Conservation (phyloP, 2,888 invertebrate genomes). For the Drosophila pegasa region DNA sequence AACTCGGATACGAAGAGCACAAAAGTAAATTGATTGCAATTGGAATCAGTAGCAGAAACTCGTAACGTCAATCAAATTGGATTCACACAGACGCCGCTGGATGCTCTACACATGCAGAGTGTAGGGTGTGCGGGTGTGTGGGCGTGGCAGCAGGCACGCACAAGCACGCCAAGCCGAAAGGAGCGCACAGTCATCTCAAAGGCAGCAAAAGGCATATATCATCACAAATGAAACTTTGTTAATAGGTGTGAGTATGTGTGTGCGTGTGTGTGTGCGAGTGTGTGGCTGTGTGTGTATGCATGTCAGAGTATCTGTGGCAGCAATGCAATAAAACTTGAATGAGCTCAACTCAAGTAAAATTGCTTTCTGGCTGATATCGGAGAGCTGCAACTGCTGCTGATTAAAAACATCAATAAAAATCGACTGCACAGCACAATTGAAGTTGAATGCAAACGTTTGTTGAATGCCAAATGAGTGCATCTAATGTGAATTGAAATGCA, state of each 20-base stretch:
- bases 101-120: constrained; percentile 21
- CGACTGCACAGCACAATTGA: constrained; percentile 68
- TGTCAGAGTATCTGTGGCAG: constrained; percentile 24
- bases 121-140: not conserved
- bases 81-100: constrained; percentile 64
- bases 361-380: constrained; percentile 46
- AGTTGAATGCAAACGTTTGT: constrained; percentile 73
- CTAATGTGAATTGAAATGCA: constrained; percentile 64
- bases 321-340: constrained; percentile 77
- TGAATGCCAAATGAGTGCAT: constrained; percentile 75
- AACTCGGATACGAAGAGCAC: constrained; percentile 76
- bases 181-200: constrained; percentile 51
- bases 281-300: not conserved
- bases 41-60: constrained; percentile 79
- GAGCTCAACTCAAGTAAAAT: constrained; percentile 59
- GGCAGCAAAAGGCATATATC: constrained; percentile 69
- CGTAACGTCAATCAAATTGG: constrained; percentile 81
- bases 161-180: constrained; percentile 39
- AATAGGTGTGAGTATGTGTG: constrained; percentile 62
- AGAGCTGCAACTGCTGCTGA: constrained; percentile 59
- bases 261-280: not conserved
- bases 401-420: constrained; percentile 80
- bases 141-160: constrained; percentile 41
- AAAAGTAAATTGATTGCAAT: constrained; percentile 80
- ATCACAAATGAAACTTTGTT: constrained; percentile 79